Base-by-base conservation (phyloP, 2,113 vertebrate genomes). In the Carollia perspicillata region DNA sequence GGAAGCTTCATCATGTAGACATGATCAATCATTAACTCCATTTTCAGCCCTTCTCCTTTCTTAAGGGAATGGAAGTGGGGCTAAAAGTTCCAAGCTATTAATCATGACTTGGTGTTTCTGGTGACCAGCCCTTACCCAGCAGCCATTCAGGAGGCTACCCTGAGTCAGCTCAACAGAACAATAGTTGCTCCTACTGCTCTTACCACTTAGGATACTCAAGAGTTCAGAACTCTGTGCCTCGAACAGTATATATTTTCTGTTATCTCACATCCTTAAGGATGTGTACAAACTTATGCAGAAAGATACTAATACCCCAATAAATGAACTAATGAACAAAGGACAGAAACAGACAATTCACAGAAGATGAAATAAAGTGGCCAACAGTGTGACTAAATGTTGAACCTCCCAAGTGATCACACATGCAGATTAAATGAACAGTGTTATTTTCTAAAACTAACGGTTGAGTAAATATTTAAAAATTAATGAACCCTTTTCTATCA, bases 401-500 rank as follows among this genome's bases (percentile, higher is more conserved):
- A n/a, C 65, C 75, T 95, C 33, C 79, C 33, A 40, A 66, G n/a
- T 72, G 81, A 88, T 75, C 28, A 85, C 44, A 55, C 51, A 77
- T 88, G 37, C 40, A 77, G 44, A 81, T 78, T 80, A 78, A 72
- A 68, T 93, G 71, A 89, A 6, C 51, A 68, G 3, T 93, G 37
- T 84, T 63, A 22, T 47, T 37, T 79, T 94, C 87, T 93, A 55
- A 53, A 84, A 87, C 60, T 93, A 92, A 65, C 26, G 55, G 14
- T 83, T 81, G 66, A 89, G 35, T 42, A 93, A 91, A 89, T 86
- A 90, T 26, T 92, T 37, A 93, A 91, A 92, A 78, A 89, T 66
- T 47, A 77, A 33, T 89, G 17, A 90, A 65, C 33, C 20, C 3
- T 30, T 16, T 93, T 26, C 77, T 80, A 13, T 66, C 3, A 26